These are phyloP conservation scores for Tricholauxania praeusta DNA, from an alignment of 2,888 invertebrate species.

Conservation along the genomic window DNA sequence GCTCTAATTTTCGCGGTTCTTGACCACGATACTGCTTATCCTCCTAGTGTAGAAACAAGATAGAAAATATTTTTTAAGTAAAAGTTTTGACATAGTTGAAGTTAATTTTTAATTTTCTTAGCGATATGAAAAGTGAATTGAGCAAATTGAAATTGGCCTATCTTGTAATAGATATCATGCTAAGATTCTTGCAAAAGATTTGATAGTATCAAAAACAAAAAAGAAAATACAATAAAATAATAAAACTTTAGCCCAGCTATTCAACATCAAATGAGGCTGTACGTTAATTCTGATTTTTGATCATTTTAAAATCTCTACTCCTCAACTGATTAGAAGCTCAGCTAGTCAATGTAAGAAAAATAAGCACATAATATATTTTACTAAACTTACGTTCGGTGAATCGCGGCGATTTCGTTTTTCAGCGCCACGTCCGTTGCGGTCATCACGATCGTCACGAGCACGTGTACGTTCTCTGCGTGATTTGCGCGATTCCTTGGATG, in stretches of 20 bases:
- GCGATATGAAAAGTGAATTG: not conserved
- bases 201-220: not conserved
- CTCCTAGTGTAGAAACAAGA: conserved; percentile 70
- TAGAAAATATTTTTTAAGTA: not conserved
- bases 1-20: conserved; percentile 90
- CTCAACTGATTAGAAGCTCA: too few species aligned
- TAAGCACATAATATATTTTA: not conserved
- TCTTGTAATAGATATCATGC: too few species aligned
- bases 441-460: conserved; percentile 68
- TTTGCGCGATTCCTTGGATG: conserved; percentile 59
- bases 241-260: too few species aligned
- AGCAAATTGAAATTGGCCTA: not conserved
- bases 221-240: too few species aligned
- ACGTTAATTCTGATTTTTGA: too few species aligned
- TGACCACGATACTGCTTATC: conserved; percentile 82
- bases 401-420: conserved; percentile 71
- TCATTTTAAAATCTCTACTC: too few species aligned
- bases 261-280: too few species aligned
- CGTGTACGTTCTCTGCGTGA: conserved; percentile 69
- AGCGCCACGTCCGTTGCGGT: conserved; percentile 65
- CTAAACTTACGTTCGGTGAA: conserved; percentile 69
- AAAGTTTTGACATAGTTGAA: conserved; percentile 7
- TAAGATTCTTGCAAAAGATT: too few species aligned
- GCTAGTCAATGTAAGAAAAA: too few species aligned
- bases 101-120: not conserved